Evolutionary conservation across 2,113 vertebrate genomes (phyloP).

Genomic region (Mastomys coucha): DNA sequence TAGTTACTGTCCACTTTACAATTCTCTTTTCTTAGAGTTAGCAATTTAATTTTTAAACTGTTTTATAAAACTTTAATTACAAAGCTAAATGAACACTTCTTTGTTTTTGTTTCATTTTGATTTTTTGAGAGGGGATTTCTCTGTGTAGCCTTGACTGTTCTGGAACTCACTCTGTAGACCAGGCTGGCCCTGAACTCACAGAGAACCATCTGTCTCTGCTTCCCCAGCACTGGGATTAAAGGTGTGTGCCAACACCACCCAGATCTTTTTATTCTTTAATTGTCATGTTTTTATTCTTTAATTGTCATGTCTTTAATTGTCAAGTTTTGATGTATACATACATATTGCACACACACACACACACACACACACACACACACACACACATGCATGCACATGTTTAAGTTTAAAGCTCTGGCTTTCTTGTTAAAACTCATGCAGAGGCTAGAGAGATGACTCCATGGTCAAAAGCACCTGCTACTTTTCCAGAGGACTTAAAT

Average conservation of each 20-base stretch:
- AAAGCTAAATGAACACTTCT: background rate
- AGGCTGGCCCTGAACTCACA: background rate
- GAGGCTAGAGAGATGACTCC: background rate
- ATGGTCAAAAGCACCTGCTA: background rate
- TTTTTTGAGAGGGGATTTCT: background rate
- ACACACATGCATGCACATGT: background rate
- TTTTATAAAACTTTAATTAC: background rate
- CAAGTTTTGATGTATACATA: background rate
- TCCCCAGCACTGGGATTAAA: background rate
- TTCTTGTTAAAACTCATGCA: background rate
- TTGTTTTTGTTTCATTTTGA: background rate
- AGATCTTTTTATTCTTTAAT: background rate
- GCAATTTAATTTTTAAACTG: background rate
- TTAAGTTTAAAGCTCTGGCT: background rate
- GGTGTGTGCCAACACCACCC: accelerated
- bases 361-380: background rate
- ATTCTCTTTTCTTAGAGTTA: background rate
- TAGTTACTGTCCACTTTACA: background rate
- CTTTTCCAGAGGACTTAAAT: background rate
- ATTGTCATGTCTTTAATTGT: too few relatives aligned
- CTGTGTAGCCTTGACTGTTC: background rate
- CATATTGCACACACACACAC: background rate
- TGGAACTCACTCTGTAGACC: background rate
- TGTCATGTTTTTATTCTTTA: background rate
- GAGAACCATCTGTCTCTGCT: background rate